A percentile compares a stretch with the other conserved stretches of the same genome.
Conservation (phyloP, 2,797 vertebrate genomes). For the Gymnocypris eckloni region DNA sequence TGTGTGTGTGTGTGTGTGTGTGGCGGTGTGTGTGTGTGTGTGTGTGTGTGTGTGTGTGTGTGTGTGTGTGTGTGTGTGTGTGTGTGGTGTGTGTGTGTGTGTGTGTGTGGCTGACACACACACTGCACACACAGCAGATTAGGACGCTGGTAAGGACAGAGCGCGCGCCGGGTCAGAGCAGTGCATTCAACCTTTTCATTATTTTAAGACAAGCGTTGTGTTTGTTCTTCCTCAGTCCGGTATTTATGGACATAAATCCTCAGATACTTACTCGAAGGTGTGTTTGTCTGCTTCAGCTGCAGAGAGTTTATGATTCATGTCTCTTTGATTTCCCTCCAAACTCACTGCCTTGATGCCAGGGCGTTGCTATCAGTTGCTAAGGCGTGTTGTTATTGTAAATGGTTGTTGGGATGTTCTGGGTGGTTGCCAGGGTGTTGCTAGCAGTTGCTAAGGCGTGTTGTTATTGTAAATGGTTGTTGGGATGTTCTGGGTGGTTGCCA, state of each 20-base stretch:
- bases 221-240: background rate
- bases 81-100: no score
- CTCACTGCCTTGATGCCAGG: background rate
- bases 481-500: background rate
- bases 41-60: no score
- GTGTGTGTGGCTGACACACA: background rate
- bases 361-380: background rate
- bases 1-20: background rate
- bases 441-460: background rate
- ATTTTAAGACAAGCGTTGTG: background rate
- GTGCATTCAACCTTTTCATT: background rate
- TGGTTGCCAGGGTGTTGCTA: no score
- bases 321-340: no score
- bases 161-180: background rate
- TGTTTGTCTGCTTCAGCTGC: background rate
- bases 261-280: background rate
- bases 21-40: no score
- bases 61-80: no score
- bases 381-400: background rate
- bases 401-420: background rate
- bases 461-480: background rate
- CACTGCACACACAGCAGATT: constrained; percentile 14
- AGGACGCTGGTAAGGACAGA: background rate
- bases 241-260: background rate
- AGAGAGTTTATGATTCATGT: background rate